Conservation (phyloP, 2,113 vertebrate species). For the Dryoscopus gambensis region DNA sequence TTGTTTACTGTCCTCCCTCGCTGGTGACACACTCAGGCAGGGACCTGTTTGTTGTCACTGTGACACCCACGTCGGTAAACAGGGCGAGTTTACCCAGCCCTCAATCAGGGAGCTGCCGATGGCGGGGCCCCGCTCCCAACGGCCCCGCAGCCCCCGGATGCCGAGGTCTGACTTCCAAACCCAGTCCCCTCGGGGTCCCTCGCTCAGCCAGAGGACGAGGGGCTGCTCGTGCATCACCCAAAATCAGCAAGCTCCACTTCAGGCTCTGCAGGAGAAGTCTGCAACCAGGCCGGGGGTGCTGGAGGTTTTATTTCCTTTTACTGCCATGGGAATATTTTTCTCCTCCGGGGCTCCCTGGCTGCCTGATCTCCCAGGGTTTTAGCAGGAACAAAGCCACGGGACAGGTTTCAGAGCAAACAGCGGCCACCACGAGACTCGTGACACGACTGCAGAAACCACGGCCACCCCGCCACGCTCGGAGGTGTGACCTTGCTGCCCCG, state of each 20-base stretch:
- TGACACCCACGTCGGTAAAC: slow-evolving; percentile 57
- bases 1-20: slow-evolving; percentile 41
- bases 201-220: neutral
- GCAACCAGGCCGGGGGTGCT: neutral
- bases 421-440: neutral
- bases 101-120: slow-evolving; percentile 16
- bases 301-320: neutral
- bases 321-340: neutral
- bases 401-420: slow-evolving; percentile 44
- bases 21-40: slow-evolving; percentile 41
- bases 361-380: neutral
- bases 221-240: neutral
- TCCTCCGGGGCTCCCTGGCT: neutral
- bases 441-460: neutral
- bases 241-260: neutral
- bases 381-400: neutral
- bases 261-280: neutral
- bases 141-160: neutral
- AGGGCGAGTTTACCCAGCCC: slow-evolving; percentile 40
- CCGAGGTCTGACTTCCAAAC: neutral
- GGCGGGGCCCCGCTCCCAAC: neutral
- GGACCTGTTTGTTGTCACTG: slow-evolving; percentile 49
- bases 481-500: neutral
- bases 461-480: neutral
- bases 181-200: neutral